Evolutionary conservation across 2,888 invertebrate species (phyloP), one percentile per base, ranked within the genome.

Genomic region (Thereva nobilitata): DNA sequence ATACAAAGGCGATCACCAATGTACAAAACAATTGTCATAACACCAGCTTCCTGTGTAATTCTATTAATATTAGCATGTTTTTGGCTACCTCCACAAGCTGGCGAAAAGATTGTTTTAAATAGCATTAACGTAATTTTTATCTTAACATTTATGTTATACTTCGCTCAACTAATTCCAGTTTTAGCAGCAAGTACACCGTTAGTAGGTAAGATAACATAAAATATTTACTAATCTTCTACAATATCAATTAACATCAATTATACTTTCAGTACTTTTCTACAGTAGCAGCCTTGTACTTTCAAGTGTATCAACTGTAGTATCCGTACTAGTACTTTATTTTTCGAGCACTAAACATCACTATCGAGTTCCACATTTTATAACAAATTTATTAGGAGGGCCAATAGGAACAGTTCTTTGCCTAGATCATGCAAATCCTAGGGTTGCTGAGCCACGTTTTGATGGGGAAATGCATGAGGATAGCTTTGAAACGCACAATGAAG

Each of bases 1-100:
- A 73, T 87, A 9, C 76, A 80, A 61, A 81, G 89, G 70, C 81
- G 83, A 53, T 85, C 87, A 0, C 83, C 86, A 0, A 83, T 87
- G 68, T 88, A 87, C 76, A 84, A 82, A 59, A 84, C 86, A 2
- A 78, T 87, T 10, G 83, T 88, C 50, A 82, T 87, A 52, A 84
- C 86, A n/a, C 89, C 89, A 2, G 86, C 86, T 1, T 72, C 79
- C 82, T 87, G 86, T 64, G 84, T 89, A 64, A 83, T 87, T 4
- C 75, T 87, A 10, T 74, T 89, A 73, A 86, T 85, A 0, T 78
- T 89, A 52, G 77, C 85, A 10, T 82, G 82, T 2, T 89, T 89
- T 76, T 85, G 85, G 84, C 74, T 87, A 50, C 86, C 87, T 5
- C 85, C 86, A 0, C 82, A 84, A 71, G 82, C 86, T 47, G 84